A percentile compares a stretch with the other conserved stretches of the same genome.
Conservation (phyloP, 2,797 vertebrate genomes). For the Sebastes variabilis region DNA sequence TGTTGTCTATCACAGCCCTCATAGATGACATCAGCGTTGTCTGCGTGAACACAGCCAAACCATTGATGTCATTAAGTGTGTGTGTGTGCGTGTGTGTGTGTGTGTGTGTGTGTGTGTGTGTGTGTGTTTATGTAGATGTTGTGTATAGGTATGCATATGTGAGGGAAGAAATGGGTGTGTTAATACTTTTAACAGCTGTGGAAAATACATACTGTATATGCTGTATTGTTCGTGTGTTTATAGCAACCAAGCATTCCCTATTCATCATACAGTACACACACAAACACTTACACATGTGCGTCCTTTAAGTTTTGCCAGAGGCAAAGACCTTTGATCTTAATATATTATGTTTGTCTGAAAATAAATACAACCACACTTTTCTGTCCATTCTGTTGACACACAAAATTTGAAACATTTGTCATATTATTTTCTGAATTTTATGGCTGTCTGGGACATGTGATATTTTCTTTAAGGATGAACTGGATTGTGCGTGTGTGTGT, state of each 20-base stretch:
- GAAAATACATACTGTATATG: slow-evolving; percentile 10
- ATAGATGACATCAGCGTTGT: slow-evolving; percentile 29
- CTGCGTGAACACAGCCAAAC: neutral
- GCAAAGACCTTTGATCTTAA: neutral
- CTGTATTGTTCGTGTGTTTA: slow-evolving; percentile 24
- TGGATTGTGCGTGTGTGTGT: neutral
- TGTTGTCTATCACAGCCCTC: neutral
- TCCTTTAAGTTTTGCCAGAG: neutral
- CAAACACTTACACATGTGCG: neutral
- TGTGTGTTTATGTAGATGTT: slow-evolving; percentile 5
- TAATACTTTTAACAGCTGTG: slow-evolving; percentile 24
- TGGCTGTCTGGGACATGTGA: neutral
- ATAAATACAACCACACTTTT: neutral
- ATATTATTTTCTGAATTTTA: neutral
- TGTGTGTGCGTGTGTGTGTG: neutral
- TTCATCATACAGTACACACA: neutral
- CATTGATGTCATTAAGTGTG: neutral
- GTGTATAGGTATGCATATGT: neutral
- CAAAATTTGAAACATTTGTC: neutral
- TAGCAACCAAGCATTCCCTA: slow-evolving; percentile 22
- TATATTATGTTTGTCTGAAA: neutral
- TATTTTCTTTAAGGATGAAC: neutral
- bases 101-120: neutral
- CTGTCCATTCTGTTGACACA: neutral
- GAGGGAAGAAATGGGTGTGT: neutral